These are phyloP conservation scores for Delia radicum DNA, from an alignment of 1,140 invertebrate genomes.

Conservation along the genomic window DNA sequence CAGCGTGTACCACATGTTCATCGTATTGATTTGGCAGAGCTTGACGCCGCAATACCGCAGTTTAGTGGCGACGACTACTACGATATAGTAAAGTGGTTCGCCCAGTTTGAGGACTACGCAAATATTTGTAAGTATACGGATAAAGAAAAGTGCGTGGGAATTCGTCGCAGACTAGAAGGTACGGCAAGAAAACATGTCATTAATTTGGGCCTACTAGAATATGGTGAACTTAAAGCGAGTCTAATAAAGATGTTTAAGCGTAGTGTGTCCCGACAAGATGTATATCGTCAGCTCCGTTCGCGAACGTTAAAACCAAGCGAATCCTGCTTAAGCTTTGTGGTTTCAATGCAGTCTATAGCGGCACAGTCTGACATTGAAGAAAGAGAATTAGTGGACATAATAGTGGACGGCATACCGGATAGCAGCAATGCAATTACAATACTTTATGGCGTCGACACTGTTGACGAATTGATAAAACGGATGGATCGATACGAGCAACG, in stretches of 20 bases:
- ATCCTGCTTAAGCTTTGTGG: slow-evolving; percentile 5
- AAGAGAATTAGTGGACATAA: not conserved
- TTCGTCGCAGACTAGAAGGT: slow-evolving; percentile 12
- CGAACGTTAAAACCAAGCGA: not conserved
- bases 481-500: slow-evolving; percentile 22
- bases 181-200: not conserved
- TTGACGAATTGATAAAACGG: not conserved
- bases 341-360: slow-evolving; percentile 20
- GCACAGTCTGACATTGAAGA: not conserved
- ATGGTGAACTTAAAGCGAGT: not conserved
- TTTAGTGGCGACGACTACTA: slow-evolving; percentile 21
- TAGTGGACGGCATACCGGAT: slow-evolving; percentile 6
- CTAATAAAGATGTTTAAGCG: slow-evolving; percentile 3
- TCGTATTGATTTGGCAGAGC: not conserved
- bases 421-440: not conserved
- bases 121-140: not conserved
- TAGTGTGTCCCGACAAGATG: not conserved
- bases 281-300: not conserved
- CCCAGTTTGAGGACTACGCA: slow-evolving; percentile 12
- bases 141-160: not conserved
- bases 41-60: not conserved
- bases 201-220: not conserved
- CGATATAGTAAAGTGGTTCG: slow-evolving; percentile 11
- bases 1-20: not conserved
- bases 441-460: not conserved